Conservation (phyloP, 2,113 vertebrate species). For the Clarias gariepinus region DNA sequence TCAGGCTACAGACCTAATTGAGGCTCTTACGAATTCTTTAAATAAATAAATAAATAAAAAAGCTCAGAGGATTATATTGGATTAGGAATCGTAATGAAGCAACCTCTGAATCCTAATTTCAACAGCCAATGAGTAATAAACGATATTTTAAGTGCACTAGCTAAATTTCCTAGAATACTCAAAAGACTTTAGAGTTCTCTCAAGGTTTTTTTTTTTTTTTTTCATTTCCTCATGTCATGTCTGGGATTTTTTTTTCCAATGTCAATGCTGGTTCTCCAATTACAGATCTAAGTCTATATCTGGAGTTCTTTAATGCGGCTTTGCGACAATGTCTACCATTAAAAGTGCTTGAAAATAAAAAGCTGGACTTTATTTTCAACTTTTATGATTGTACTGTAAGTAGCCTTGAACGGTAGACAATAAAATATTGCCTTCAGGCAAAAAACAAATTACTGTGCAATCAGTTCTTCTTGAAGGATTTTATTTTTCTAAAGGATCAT, state of each 20-base stretch:
- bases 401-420: neutral
- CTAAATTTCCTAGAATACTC: neutral
- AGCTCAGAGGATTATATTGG: neutral
- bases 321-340: neutral
- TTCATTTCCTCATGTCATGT: neutral
- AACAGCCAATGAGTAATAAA: neutral
- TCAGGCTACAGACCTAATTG: neutral
- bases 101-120: slow-evolving; percentile 10
- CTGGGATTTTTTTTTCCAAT: neutral
- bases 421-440: neutral
- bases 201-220: neutral
- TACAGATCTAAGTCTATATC: neutral
- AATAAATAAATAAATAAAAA: neutral
- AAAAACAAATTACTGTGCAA: neutral
- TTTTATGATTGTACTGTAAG: neutral
- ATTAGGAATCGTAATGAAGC: slow-evolving; percentile 7
- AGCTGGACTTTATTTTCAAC: neutral
- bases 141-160: neutral
- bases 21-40: neutral
- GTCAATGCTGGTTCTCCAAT: neutral
- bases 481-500: neutral
- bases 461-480: neutral
- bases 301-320: neutral
- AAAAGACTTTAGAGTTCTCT: neutral
- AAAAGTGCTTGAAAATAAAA: neutral